Conservation (phyloP, 2,888 invertebrate genomes). For the Brachycybe producta region DNA sequence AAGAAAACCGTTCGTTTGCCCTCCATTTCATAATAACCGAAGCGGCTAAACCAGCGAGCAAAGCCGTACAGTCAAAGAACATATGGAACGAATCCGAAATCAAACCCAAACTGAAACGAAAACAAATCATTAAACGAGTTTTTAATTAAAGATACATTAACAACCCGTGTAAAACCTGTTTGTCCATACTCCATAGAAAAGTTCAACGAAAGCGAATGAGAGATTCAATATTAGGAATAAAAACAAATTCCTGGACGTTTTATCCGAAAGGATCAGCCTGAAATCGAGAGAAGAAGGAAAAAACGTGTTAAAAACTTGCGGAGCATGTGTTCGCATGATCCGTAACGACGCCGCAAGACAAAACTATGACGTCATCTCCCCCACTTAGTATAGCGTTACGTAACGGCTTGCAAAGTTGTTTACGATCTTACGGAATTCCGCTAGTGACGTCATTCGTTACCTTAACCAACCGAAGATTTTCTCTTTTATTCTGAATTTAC, state of each 20-base stretch:
- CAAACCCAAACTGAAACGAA: constrained; percentile 52
- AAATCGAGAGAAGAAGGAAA: not conserved
- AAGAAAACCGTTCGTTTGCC: constrained; percentile 60
- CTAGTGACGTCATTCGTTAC: no score
- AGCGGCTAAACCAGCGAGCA: constrained; percentile 83
- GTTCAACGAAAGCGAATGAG: constrained; percentile 91
- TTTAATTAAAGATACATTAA: not conserved
- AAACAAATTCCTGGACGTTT: constrained; percentile 84
- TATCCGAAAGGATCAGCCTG: constrained; percentile 77
- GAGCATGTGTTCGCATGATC: not conserved
- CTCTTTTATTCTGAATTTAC: constrained; percentile 16
- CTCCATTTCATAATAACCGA: constrained; percentile 95
- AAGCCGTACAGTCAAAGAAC: constrained; percentile 97
- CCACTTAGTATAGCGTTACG: no score
- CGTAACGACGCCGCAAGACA: no score
- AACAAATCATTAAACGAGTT: constrained; percentile 11
- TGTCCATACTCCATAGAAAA: constrained; percentile 62
- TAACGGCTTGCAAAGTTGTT: no score
- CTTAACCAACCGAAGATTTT: constrained; percentile 18
- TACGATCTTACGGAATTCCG: no score
- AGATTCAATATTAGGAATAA: constrained; percentile 82
- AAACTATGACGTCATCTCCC: no score
- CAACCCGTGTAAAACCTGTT: constrained; percentile 31
- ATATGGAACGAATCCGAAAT: constrained; percentile 99
- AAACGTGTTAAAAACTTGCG: not conserved